Evolutionary conservation across 37 sponge, comb jelly and placozoan genomes (phyloP), one percentile per base, ranked within the genome.

Genomic region (Diacarnus erythraeanus): DNA sequence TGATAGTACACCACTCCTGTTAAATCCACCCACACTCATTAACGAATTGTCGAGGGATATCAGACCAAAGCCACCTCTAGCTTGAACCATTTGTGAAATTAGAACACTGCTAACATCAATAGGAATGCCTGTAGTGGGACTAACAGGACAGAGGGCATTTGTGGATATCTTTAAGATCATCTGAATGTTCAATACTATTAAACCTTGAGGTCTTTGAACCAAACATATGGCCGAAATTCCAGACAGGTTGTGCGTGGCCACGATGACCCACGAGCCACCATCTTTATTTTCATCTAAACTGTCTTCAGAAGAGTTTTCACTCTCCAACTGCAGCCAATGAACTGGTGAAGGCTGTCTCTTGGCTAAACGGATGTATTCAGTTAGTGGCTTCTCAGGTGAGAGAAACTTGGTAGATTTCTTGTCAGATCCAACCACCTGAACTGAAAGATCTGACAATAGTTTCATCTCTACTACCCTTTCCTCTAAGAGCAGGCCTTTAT

Each of bases 71-170:
- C 92, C 85, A 59, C 87, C 69, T 25, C 92, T 56, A 12, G 87
- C 87, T 21, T 42, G 21, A 8, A 20, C 5, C 82, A 90, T 81
- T 21, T 74, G 80, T 5, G 83, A 40, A 22, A 86, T 35, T 63
- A 84, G 65, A 35, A 38, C 27, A 6, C 38, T 38, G 18, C 57
- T 57, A 12, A 30, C 33, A 30, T n/a, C 29, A 29, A 71, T 54
- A 42, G 73, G 70, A 3, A 90, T 56, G 0, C 90, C 90, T 38
- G 90, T 90, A 18, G 90, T 90, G 64, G 90, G 90, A 31, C 90
- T 90, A 2, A 74, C 54, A 0, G 86, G 76, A 38, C 51, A 47
- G 3, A 25, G 23, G 0, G 31, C 38, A 37, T 73, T 29, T 2
- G 51, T 8, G 1, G 22, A 3, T 9, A 44, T 35, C 26, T 23